phyloP scores from a whole-genome alignment of 2,113 vertebrate genomes.

The Paradoxurus hermaphroditus region DNA sequence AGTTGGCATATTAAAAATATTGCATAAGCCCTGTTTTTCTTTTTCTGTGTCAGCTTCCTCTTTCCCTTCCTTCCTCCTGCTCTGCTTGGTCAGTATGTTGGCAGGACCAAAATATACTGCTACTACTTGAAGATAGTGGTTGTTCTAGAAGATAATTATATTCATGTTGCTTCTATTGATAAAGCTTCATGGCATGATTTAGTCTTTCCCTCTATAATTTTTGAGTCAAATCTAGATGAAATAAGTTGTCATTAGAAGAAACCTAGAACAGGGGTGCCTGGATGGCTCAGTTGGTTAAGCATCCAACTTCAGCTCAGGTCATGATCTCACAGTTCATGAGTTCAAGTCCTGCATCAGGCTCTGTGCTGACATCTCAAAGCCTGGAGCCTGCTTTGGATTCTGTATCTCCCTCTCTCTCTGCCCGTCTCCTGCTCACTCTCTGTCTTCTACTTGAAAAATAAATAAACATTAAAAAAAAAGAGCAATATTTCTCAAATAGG shows the following conservation, averaged over 20 bases:
- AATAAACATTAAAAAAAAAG: neutral
- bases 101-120: neutral
- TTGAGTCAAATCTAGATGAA: neutral
- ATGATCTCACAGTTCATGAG: neutral
- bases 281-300: neutral
- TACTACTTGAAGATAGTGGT: neutral
- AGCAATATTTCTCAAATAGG: constrained; percentile 15
- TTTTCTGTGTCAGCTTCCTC: neutral
- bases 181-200: neutral
- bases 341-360: neutral
- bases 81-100: neutral
- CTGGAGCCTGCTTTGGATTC: too few species aligned
- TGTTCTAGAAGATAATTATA: neutral
- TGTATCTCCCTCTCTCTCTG: neutral
- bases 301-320: neutral
- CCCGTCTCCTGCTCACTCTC: neutral
- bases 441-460: neutral
- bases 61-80: neutral
- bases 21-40: neutral
- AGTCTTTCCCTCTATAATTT: neutral
- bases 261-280: neutral
- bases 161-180: neutral
- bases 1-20: neutral
- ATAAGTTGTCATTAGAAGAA: neutral
- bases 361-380: too few species aligned